Conservation (phyloP, 2,797 vertebrate genomes). For the Amblyraja radiata region DNA sequence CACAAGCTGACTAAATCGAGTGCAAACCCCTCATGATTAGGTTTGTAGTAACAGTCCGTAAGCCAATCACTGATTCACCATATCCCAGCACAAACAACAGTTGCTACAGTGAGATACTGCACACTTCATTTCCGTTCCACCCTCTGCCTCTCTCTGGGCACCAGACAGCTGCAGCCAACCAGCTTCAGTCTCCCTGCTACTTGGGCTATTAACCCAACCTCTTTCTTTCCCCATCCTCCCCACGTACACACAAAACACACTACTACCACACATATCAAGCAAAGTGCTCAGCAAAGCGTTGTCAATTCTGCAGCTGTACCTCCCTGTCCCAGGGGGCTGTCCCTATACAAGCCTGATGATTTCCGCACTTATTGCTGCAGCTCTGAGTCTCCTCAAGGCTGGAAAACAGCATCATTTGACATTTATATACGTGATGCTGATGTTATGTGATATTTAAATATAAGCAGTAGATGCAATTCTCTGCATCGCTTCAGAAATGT, state of each 20-base stretch:
- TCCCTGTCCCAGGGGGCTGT: slow-evolving; percentile 33
- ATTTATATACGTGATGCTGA: neutral
- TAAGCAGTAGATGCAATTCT: neutral
- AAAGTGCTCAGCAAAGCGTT: slow-evolving; percentile 36
- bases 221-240: slow-evolving; percentile 12
- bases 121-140: slow-evolving; percentile 48
- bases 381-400: neutral
- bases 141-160: slow-evolving; percentile 48
- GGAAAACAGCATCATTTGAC: neutral
- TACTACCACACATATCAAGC: slow-evolving; percentile 30
- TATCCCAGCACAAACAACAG: slow-evolving; percentile 35
- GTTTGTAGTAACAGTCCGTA: slow-evolving; percentile 36
- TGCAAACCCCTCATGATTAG: slow-evolving; percentile 45
- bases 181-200: slow-evolving; percentile 36
- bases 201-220: slow-evolving; percentile 27
- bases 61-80: slow-evolving; percentile 31
- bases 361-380: slow-evolving; percentile 4
- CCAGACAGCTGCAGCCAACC: slow-evolving; percentile 51
- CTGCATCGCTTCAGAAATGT: neutral
- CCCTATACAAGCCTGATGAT: slow-evolving; percentile 18
- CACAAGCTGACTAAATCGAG: slow-evolving; percentile 49
- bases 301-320: slow-evolving; percentile 35
- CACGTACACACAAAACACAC: slow-evolving; percentile 16
- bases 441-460: neutral
- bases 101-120: slow-evolving; percentile 41